Conservation (phyloP, 1,140 invertebrate species). For the Tetramorium parvispinum region DNA sequence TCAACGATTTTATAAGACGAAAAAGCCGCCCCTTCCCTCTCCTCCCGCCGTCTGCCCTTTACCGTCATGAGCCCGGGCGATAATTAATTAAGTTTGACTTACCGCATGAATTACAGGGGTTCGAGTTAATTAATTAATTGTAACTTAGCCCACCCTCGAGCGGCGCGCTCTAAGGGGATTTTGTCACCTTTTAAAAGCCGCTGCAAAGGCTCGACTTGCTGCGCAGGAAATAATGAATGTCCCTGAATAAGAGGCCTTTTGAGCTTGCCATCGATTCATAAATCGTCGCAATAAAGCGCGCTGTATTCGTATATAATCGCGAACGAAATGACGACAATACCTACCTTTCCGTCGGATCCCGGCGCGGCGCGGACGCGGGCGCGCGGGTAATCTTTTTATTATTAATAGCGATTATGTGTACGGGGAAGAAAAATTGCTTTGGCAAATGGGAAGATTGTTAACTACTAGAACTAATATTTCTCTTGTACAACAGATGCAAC, state of each 20-base stretch:
- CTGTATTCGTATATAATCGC: constrained; percentile 26
- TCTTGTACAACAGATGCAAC: not conserved
- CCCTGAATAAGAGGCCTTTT: constrained; percentile 59
- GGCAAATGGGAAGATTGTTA: constrained; percentile 9
- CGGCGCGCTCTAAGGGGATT: constrained; percentile 77
- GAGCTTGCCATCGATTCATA: constrained; percentile 62
- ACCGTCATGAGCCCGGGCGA: constrained; percentile 56
- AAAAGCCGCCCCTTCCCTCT: constrained; percentile 1
- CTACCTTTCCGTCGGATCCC: not conserved
- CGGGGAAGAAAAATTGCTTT: not conserved
- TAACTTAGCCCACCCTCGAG: constrained; percentile 78
- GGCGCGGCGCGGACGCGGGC: not conserved
- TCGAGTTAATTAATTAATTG: constrained; percentile 84
- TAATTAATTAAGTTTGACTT: constrained; percentile 86
- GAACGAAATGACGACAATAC: constrained; percentile 29
- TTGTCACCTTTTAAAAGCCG: constrained; percentile 83
- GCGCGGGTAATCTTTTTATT: constrained; percentile 45
- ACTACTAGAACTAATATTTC: not conserved
- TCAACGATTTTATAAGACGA: constrained; percentile 50
- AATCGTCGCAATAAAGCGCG: constrained; percentile 27
- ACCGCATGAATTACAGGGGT: constrained; percentile 81
- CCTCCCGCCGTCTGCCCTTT: constrained; percentile 45
- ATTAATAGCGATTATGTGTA: constrained; percentile 42
- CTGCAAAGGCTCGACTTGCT: constrained; percentile 68
- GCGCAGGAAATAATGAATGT: constrained; percentile 66